Evolutionary conservation across 2,888 invertebrate species (phyloP).

Genomic region (Helobdella robusta): DNA sequence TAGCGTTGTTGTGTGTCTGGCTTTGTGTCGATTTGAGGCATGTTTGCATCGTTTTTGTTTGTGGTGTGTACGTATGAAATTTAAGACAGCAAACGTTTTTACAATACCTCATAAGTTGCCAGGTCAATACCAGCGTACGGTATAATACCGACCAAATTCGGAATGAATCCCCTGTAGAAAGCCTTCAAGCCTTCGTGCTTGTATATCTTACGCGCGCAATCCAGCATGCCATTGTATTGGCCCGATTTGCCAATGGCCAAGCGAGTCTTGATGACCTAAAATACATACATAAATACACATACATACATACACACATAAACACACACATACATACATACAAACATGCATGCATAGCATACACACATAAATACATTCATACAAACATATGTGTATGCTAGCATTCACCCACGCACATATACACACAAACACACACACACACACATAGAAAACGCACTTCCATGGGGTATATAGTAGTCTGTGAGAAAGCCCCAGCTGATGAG

Average conservation of each 20-base stretch:
- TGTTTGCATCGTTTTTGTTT: too few species aligned
- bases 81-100: too few species aligned
- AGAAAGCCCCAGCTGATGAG: slow-evolving; percentile 84
- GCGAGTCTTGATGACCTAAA: slow-evolving; percentile 81
- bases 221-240: slow-evolving; percentile 60
- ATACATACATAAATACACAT: background rate
- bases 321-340: background rate
- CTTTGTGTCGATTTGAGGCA: too few species aligned
- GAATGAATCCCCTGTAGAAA: slow-evolving; percentile 94
- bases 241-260: slow-evolving; percentile 90
- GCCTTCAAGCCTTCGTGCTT: slow-evolving; percentile 70
- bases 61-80: too few species aligned
- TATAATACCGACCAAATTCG: slow-evolving; percentile 86
- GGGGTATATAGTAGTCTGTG: slow-evolving; percentile 93
- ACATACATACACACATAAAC: background rate
- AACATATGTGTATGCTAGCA: background rate
- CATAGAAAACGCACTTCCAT: slow-evolving; percentile 64
- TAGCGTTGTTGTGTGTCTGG: too few species aligned
- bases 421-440: background rate
- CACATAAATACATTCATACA: slow-evolving; percentile 1
- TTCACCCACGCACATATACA: background rate
- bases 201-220: slow-evolving; percentile 83
- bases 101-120: slow-evolving; percentile 77
- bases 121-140: slow-evolving; percentile 98
- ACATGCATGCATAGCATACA: background rate